Percentiles rank a stretch among this genome's conserved stretches.
phyloP scores from a whole-genome alignment of 2,113 vertebrate genomes.

The Heterotilapia buettikoferi region DNA sequence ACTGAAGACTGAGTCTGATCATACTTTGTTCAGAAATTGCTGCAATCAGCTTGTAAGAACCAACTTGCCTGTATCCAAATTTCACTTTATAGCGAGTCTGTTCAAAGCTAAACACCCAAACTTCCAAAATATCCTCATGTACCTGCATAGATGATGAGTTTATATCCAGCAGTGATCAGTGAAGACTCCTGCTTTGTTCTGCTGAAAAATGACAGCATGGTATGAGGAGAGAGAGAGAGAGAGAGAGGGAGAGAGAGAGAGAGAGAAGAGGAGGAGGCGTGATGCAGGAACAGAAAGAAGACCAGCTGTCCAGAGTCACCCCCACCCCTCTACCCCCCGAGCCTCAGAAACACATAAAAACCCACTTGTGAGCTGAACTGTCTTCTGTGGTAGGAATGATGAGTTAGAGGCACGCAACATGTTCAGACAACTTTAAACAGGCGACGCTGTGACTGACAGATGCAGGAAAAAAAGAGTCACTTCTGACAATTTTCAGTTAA shows the following conservation, averaged over 20 bases:
- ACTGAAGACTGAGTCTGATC: background rate
- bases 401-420: background rate
- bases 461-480: background rate
- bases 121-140: background rate
- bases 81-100: background rate
- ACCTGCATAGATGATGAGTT: background rate
- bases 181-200: background rate
- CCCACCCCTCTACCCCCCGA: background rate
- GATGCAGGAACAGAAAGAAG: background rate
- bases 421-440: background rate
- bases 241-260: background rate
- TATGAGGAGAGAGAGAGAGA: background rate
- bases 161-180: background rate
- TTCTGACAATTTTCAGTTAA: background rate
- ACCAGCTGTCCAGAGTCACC: background rate
- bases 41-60: background rate
- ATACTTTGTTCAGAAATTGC: background rate
- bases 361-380: background rate
- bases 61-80: background rate
- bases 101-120: background rate
- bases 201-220: background rate
- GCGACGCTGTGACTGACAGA: background rate
- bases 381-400: rapidly evolving
- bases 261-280: background rate
- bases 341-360: background rate